phyloP scores from a whole-genome alignment of 2,888 invertebrate species.

The Drosophila engyochracea region DNA sequence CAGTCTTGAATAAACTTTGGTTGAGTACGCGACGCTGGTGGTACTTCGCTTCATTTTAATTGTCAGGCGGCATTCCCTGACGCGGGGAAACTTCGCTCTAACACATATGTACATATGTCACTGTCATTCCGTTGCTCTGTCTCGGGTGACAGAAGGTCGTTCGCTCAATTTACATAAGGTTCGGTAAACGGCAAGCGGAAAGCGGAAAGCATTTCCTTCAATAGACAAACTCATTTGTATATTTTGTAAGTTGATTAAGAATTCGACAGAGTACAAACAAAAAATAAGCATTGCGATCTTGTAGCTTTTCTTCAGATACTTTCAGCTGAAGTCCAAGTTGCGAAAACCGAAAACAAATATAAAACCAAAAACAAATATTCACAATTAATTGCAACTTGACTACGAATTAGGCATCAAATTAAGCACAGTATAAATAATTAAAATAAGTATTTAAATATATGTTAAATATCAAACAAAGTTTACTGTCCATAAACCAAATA shows the following conservation, averaged over 20 bases:
- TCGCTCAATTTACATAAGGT: slow-evolving; percentile 53
- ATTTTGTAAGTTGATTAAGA: neutral
- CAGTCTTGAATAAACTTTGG: too few relatives aligned
- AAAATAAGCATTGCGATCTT: neutral
- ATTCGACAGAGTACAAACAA: neutral
- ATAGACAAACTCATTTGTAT: neutral
- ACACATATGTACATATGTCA: slow-evolving; percentile 34
- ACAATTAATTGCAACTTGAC: neutral
- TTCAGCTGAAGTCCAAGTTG: neutral
- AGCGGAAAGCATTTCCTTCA: slow-evolving; percentile 1
- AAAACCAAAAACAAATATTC: neutral
- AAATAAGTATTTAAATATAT: neutral
- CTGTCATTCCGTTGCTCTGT: slow-evolving; percentile 40
- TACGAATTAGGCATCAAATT: neutral
- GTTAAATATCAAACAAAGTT: neutral
- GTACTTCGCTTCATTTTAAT: too few relatives aligned
- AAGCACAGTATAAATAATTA: neutral
- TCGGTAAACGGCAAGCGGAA: neutral
- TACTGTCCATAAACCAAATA: neutral
- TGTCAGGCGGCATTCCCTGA: too few relatives aligned
- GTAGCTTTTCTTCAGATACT: too few relatives aligned
- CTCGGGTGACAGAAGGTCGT: slow-evolving; percentile 59
- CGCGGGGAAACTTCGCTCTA: too few relatives aligned
- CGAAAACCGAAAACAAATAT: neutral
- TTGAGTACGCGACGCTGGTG: too few relatives aligned